Evolutionary conservation across 2,888 invertebrate genomes (phyloP), one percentile per base, ranked within the genome.

Genomic region (Andrena bicolor): DNA sequence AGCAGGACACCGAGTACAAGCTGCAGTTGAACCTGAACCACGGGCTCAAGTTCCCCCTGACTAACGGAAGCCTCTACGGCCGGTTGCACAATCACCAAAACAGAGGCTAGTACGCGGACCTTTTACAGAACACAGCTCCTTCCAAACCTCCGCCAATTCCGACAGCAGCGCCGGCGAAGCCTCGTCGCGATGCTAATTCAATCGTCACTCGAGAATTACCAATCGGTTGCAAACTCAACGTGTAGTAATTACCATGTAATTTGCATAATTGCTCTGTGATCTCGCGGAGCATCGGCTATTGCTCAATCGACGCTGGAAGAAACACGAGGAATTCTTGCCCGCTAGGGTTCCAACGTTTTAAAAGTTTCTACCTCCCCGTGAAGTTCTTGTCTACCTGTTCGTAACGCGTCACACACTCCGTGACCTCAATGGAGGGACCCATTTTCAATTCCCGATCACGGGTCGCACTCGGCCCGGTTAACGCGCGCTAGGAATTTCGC

Each of bases 11-110:
- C 51, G 93, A 94, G 79, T 92, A 94, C 90, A 93, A 93, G 83
- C 89, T 93, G 71, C 93, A 92, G 76, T 89, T 93, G 84, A 93
- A 94, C 78, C 93, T 94, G 85, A 93, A 94, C 82, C 94, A 94
- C 51, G 95, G 95, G 66, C 94, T 95, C 73, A 94, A 95, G 88
- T 95, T 96, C 91, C 95, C 95, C 7, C 94, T 96, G 82, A 95
- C 95, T 26, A 95, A 95, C 89, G 95, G 95, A 56, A 95, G 95
- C 8, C 93, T 95, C 58, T 95, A 95, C 88, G 95, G 95, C 8
- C 91, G 95, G 79, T 92, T 95, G 85, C 95, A 95, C 72, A 95
- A 91, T 87, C 93, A 93, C 79, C 93, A 92, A 82, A 93, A 90
- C 79, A 89, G 93, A 91, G 91, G 93, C 92, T 81, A 86, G 85